Percentiles rank a stretch among this genome's conserved stretches.
phyloP scores from a whole-genome alignment of 2,797 vertebrate species.

The Astyanax mexicanus region DNA sequence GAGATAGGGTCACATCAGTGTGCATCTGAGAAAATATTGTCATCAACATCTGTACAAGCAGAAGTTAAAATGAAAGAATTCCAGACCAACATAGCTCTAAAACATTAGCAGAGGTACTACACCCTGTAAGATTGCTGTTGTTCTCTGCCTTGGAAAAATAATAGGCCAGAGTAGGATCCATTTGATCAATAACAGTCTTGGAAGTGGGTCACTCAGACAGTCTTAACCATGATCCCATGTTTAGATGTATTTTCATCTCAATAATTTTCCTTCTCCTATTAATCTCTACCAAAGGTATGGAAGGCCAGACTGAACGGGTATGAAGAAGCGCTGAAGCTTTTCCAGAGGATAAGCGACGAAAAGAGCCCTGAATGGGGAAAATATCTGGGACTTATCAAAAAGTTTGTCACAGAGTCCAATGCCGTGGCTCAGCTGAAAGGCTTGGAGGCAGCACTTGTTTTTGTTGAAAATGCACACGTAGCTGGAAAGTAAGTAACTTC shows the following conservation, averaged over 20 bases:
- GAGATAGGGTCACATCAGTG: too few relatives aligned
- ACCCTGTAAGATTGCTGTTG: not conserved
- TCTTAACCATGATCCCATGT: not conserved
- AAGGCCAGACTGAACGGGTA: constrained; percentile 96
- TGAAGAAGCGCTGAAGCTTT: constrained; percentile 94
- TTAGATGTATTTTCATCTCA: not conserved
- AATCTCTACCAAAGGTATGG: constrained; percentile 82
- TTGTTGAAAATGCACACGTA: constrained; percentile 90
- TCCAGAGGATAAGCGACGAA: constrained; percentile 92
- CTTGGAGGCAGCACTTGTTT: constrained; percentile 91
- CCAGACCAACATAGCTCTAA: not conserved
- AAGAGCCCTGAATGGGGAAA: constrained; percentile 98
- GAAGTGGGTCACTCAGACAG: not conserved
- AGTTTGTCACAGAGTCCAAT: constrained; percentile 96
- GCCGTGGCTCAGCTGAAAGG: constrained; percentile 97
- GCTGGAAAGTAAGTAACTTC: constrained; percentile 89
- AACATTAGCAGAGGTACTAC: not conserved
- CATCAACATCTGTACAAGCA: not conserved
- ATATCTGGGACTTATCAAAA: constrained; percentile 94
- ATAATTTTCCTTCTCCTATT: not conserved
- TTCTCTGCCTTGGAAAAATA: not conserved
- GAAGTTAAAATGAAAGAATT: not conserved
- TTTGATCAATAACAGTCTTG: not conserved
- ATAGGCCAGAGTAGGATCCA: not conserved
- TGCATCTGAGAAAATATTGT: too few relatives aligned